Percentiles rank a stretch among this genome's conserved stretches.
Conservation (phyloP, 2,888 invertebrate genomes). For the Gastrophysa polygoni region DNA sequence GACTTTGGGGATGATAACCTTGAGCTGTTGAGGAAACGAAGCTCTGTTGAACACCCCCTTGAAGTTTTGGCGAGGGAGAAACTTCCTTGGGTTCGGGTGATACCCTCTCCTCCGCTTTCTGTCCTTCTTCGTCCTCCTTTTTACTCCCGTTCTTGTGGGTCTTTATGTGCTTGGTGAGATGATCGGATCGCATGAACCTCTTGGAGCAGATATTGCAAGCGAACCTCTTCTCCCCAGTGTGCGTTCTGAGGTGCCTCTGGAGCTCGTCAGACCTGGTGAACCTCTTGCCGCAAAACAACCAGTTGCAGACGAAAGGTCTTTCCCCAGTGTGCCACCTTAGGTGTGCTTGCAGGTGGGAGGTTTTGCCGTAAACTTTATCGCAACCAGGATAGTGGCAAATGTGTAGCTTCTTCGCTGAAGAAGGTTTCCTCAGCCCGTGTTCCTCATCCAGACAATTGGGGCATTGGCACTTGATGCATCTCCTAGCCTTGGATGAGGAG, state of each 20-base stretch:
- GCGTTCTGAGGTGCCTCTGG: constrained; percentile 86
- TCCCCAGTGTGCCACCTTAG: constrained; percentile 90
- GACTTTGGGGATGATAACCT: constrained; percentile 18
- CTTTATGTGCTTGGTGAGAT: constrained; percentile 90
- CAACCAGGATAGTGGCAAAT: constrained; percentile 89
- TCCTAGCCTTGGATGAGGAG: constrained; percentile 63
- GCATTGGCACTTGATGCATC: constrained; percentile 78
- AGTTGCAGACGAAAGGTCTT: constrained; percentile 86
- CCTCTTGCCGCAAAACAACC: constrained; percentile 87
- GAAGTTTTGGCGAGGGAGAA: no score
- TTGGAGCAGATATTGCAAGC: constrained; percentile 87
- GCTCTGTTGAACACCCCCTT: no score
- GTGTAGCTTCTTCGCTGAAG: constrained; percentile 82
- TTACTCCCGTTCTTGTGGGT: constrained; percentile 75
- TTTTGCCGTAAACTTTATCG: constrained; percentile 88
- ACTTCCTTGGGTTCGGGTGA: not conserved
- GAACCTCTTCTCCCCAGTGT: constrained; percentile 89
- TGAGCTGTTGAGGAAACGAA: no score
- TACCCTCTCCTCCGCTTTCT: constrained; percentile 17
- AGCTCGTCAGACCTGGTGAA: constrained; percentile 93
- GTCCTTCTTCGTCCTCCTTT: constrained; percentile 26
- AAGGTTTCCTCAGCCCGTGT: constrained; percentile 78
- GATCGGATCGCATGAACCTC: constrained; percentile 91
- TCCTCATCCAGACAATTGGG: constrained; percentile 84
- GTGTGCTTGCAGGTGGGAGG: constrained; percentile 75